These are phyloP conservation scores for Vanessa cardui DNA, from an alignment of 2,888 invertebrate species.

Conservation along the genomic window DNA sequence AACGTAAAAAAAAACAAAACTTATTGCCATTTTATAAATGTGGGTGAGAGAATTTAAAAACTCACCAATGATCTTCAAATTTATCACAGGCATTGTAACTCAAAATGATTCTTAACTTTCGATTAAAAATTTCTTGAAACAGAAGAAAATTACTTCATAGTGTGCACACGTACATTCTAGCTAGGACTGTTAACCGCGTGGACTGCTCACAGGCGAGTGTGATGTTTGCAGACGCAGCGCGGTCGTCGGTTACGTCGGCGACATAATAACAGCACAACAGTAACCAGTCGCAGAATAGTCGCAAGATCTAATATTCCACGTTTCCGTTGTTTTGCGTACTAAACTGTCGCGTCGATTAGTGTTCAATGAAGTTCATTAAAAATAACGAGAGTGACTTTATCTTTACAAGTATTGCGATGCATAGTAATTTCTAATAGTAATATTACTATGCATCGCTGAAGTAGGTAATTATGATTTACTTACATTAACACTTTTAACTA, in stretches of 20 bases:
- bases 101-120: slow-evolving; percentile 4
- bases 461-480: too few relatives aligned
- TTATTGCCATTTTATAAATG: neutral
- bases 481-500: too few relatives aligned
- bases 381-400: too few relatives aligned
- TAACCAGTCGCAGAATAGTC: slow-evolving; percentile 13
- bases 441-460: too few relatives aligned
- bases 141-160: slow-evolving; percentile 25
- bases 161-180: slow-evolving; percentile 29
- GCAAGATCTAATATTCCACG: slow-evolving; percentile 23
- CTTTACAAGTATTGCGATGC: too few relatives aligned
- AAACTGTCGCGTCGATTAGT: slow-evolving; percentile 21
- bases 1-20: neutral
- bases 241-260: slow-evolving; percentile 4
- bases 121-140: slow-evolving; percentile 21
- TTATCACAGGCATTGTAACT: slow-evolving; percentile 67
- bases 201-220: slow-evolving; percentile 31
- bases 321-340: slow-evolving; percentile 22
- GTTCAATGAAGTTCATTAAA: neutral
- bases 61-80: slow-evolving; percentile 69
- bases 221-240: slow-evolving; percentile 23
- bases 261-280: slow-evolving; percentile 24
- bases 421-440: too few relatives aligned
- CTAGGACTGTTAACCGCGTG: slow-evolving; percentile 28
- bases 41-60: slow-evolving; percentile 39